Conservation (phyloP, 2,113 vertebrate genomes). For the Planiliza haematocheilus region DNA sequence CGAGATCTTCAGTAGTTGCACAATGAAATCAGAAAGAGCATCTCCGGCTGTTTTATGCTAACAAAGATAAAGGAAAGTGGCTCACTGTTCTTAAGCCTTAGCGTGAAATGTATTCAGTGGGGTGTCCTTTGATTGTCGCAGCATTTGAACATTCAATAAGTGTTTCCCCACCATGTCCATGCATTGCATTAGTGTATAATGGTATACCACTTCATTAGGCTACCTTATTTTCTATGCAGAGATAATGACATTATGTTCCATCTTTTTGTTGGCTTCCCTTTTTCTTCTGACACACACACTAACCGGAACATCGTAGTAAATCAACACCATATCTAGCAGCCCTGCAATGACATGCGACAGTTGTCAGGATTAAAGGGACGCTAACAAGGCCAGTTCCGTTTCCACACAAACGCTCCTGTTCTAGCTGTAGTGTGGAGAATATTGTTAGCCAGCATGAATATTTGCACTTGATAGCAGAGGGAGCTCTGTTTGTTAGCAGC, state of each 20-base stretch:
- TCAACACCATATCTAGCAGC: constrained; percentile 44
- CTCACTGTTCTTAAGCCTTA: constrained; percentile 30
- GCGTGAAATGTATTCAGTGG: constrained; percentile 30
- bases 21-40: constrained; percentile 39
- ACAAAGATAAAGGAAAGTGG: constrained; percentile 18
- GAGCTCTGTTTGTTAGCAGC: constrained; percentile 18
- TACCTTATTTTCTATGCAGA: constrained; percentile 22
- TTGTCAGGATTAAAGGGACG: constrained; percentile 47
- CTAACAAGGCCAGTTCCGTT: constrained; percentile 8
- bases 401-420: constrained; percentile 31
- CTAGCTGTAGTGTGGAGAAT: constrained; percentile 44
- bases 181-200: constrained; percentile 54
- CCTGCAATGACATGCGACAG: constrained; percentile 50
- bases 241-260: constrained; percentile 28
- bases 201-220: constrained; percentile 21
- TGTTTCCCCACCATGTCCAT: constrained; percentile 29
- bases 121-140: constrained; percentile 44
- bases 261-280: not conserved
- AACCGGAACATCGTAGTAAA: constrained; percentile 22
- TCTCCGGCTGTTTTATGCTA: constrained; percentile 23
- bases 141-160: constrained; percentile 46
- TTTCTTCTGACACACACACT: not conserved
- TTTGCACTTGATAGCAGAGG: constrained; percentile 50
- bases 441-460: constrained; percentile 39
- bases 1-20: constrained; percentile 26